Evolutionary conservation across 2,888 invertebrate species (phyloP), one percentile per base, ranked within the genome.

Genomic region (Apomyelois bistriatella): DNA sequence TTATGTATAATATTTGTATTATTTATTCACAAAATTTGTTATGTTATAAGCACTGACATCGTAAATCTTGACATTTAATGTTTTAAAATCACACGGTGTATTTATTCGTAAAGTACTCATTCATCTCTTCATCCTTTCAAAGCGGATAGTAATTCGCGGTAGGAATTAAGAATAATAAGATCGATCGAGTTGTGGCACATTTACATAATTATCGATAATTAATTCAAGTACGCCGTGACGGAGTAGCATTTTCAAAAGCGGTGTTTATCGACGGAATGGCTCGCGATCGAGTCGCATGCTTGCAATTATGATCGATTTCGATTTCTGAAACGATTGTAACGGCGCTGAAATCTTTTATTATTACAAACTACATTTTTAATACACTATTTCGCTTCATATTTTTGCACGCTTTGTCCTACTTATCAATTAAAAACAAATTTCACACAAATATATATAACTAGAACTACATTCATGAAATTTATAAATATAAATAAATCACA

Each of bases 191-290:
- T 57, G 60, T 54, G 35, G 47, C 69, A 66, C 72, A 82, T 83
- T 83, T 82, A 70, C 76, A 79, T 83, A 78, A 85, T 83, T 78
- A 76, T 74, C 62, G 67, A 66, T 77, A 75, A 83, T 85, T 82
- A 83, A 76, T 73, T 66, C 55, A 61, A 71, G 74, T 72, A 61
- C 57, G 77, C 80, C 83, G 82, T 84, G 82, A 84, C 84, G 78
- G 68, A 65, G 68, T 61, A 70, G 61, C 66, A 66, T 70, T 57
- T 54, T 59, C 65, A 62, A 59, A 61, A 62, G 62, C 61, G 60
- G 61, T 64, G 62, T 76, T 80, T 79, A 79, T 74, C 78, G 67
- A 70, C 71, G 74, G 79, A 81, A 77, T 81, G 73, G 73, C 53
- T 62, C 61, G 60, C 63, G 66, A 66, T 69, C 62, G 62, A 58